phyloP scores from a whole-genome alignment of 2,888 invertebrate genomes.

The Thera britannica region DNA sequence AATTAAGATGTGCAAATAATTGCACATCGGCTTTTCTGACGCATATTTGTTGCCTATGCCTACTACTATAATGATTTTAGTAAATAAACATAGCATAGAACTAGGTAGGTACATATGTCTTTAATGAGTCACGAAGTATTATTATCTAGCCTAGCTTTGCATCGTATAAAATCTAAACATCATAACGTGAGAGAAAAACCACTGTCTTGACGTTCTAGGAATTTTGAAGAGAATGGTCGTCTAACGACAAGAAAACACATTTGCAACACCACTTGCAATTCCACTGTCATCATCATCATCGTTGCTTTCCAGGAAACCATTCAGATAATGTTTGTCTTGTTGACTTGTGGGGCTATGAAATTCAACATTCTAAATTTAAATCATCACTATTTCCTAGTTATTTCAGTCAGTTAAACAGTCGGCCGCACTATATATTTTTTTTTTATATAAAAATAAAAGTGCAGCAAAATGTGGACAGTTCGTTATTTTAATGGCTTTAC shows the following conservation, averaged over 20 bases:
- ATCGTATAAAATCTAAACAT: conserved; percentile 11
- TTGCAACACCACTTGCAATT: conserved; percentile 8
- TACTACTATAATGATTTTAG: too few relatives aligned
- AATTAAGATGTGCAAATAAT: too few relatives aligned
- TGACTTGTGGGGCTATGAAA: conserved; percentile 1
- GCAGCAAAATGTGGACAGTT: too few relatives aligned
- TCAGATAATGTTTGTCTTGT: conserved; percentile 2
- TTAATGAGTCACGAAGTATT: background rate
- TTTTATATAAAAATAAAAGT: too few relatives aligned
- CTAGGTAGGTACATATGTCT: background rate
- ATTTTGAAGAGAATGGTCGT: conserved; percentile 10
- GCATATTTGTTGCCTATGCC: too few relatives aligned
- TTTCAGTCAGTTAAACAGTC: too few relatives aligned
- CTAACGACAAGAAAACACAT: conserved; percentile 16
- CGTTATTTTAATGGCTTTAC: too few relatives aligned
- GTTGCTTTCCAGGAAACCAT: conserved; percentile 13
- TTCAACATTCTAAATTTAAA: background rate
- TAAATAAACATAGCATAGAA: background rate
- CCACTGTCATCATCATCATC: conserved; percentile 5
- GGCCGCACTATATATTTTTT: too few relatives aligned
- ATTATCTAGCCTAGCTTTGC: background rate
- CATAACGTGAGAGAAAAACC: conserved; percentile 9
- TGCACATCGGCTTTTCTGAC: too few relatives aligned
- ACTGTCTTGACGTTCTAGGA: background rate
- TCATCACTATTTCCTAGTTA: background rate